These are phyloP conservation scores for Heliconius melpomene DNA, from an alignment of 1,140 invertebrate genomes.

Conservation along the genomic window DNA sequence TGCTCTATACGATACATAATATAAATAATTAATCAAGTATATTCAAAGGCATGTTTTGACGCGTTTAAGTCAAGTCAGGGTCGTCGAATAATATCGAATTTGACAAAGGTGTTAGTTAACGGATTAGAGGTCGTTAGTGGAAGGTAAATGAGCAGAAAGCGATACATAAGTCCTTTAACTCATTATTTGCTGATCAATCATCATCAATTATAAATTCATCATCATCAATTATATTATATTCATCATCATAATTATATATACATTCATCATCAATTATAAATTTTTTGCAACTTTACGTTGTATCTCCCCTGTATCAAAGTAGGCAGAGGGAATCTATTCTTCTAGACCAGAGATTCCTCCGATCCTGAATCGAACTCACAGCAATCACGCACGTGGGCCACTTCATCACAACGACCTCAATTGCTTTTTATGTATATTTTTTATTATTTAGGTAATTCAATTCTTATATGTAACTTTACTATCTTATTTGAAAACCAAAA, in stretches of 20 bases:
- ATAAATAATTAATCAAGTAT: background rate
- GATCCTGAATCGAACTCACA: too few relatives aligned
- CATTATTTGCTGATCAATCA: too few relatives aligned
- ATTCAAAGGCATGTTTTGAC: background rate
- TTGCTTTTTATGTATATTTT: background rate
- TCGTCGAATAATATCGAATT: background rate
- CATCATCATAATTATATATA: too few relatives aligned
- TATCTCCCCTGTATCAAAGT: too few relatives aligned
- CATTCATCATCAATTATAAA: too few relatives aligned
- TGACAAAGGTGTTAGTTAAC: background rate
- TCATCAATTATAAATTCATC: too few relatives aligned
- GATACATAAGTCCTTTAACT: background rate
- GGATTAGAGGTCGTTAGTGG: background rate
- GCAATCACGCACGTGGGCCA: too few relatives aligned
- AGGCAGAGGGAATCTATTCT: too few relatives aligned
- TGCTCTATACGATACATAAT: background rate
- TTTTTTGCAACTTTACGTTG: too few relatives aligned
- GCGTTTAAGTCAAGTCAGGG: background rate
- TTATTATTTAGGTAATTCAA: background rate
- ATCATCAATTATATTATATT: too few relatives aligned
- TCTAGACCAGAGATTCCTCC: too few relatives aligned
- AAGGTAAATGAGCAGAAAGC: background rate
- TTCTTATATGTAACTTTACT: background rate
- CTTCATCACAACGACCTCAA: too few relatives aligned
- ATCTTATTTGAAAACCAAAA: background rate